phyloP scores from a whole-genome alignment of 2,113 vertebrate species.

The Zingel zingel region DNA sequence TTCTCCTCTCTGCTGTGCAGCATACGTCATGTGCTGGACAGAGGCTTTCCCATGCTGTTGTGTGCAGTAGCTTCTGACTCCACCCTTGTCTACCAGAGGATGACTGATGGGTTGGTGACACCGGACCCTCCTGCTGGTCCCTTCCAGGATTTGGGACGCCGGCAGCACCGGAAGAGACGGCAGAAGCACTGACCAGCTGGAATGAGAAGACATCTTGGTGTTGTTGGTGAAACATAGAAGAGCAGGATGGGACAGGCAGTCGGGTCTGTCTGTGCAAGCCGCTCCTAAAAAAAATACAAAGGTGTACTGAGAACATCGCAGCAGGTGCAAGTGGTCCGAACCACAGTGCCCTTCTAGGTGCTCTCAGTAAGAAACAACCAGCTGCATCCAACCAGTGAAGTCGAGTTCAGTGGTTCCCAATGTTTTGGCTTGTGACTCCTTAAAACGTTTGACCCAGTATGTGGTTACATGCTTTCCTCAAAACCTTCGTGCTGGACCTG shows the following conservation, averaged over 20 bases:
- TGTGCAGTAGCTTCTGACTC: slow-evolving; percentile 95
- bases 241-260: not conserved
- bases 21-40: slow-evolving; percentile 77
- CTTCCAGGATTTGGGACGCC: slow-evolving; percentile 78
- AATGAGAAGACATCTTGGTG: not conserved
- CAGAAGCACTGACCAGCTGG: slow-evolving; percentile 61
- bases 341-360: not conserved
- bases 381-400: not conserved
- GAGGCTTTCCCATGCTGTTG: slow-evolving; percentile 80
- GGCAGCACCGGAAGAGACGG: slow-evolving; percentile 82
- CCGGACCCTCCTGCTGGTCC: slow-evolving; percentile 89
- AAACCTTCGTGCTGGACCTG: not conserved
- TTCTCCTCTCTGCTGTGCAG: slow-evolving; percentile 57
- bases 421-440: not conserved
- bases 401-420: not conserved
- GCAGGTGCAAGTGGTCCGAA: not conserved
- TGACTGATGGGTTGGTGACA: slow-evolving; percentile 92
- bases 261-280: not conserved
- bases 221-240: not conserved
- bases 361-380: not conserved
- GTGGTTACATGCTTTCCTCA: not conserved
- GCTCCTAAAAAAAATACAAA: too few relatives aligned
- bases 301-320: not conserved
- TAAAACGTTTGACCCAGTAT: not conserved
- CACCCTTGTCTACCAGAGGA: slow-evolving; percentile 94